Conservation (phyloP, 2,888 invertebrate species). For the Sarcophaga carnaria region DNA sequence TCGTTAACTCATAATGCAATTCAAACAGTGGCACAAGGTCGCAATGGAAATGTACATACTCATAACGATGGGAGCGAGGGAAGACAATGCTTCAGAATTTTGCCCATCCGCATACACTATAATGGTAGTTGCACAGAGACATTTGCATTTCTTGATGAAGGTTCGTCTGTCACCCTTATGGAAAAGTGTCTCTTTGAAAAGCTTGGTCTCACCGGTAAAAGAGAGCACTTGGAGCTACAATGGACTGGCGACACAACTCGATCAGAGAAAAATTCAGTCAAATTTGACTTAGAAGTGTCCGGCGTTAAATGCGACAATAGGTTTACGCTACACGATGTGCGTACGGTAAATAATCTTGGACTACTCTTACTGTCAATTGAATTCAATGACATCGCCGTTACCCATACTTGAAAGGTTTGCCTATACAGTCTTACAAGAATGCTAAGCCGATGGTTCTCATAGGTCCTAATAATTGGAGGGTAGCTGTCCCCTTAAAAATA, state of each 20-base stretch:
- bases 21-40: no score
- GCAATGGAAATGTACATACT: no score
- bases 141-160: no score
- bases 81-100: no score
- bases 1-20: not conserved
- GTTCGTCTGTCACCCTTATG: no score
- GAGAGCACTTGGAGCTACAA: not conserved
- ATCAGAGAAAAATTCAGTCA: not conserved
- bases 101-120: no score
- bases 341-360: constrained; percentile 39
- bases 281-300: not conserved
- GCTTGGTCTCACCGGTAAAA: not conserved
- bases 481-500: not conserved
- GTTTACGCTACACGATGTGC: not conserved
- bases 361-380: constrained; percentile 23
- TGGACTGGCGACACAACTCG: not conserved
- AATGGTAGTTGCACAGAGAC: no score
- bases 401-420: constrained; percentile 40
- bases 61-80: no score
- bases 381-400: constrained; percentile 14
- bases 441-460: constrained; percentile 41
- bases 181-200: no score
- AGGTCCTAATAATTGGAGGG: constrained; percentile 17
- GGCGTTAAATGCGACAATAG: not conserved
- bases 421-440: constrained; percentile 30